Evolutionary conservation across 1,140 invertebrate species (phyloP), one percentile per base, ranked within the genome.

Genomic region (Branchinecta lindahli): DNA sequence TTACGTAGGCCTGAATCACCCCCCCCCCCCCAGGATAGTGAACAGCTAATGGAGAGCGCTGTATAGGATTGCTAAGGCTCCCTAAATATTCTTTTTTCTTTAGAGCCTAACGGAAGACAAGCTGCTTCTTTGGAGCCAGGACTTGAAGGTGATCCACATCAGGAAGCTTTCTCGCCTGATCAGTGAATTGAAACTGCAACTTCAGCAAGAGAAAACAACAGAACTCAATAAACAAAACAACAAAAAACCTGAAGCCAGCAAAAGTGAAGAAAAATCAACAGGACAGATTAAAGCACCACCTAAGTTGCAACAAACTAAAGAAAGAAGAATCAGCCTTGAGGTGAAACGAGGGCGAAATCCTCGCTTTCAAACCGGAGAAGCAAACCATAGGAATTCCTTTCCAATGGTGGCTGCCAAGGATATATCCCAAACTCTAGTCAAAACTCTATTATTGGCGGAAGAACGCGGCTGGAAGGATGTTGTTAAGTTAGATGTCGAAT

Each of bases 81-180:
- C n/a, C n/a, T 52, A 9, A 52, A 52, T 52, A 9, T 52, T 52
- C 9, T 9, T 52, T 20, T 61, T 61, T 61, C 18, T 61, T 61
- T 61, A 61, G 52, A 61, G 6, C 18, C 52, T 61, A 12, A 61
- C 52, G 52, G 52, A 61, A 61, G 52, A 61, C 18, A 61, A 61
- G 18, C 52, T 61, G 12, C 52, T 61, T 15, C 18, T 61, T 15
- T 61, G 52, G 52, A 61, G 52, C 18, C 52, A 61, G 6, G 52
- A 61, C 18, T 20, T 61, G 18, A 61, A 61, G 6, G 52, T 61
- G 52, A 61, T 61, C 12, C 52, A 61, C 52, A 61, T 61, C 18
- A 12, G 52, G 18, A 61, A 61, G 52, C 18, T 61, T 15, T 61
- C 52, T 6, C 52, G 52, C 2, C 52, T 61, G 18, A 12, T 61